Evolutionary conservation across 2,113 vertebrate genomes (phyloP).

Genomic region (Aphelocoma coerulescens): DNA sequence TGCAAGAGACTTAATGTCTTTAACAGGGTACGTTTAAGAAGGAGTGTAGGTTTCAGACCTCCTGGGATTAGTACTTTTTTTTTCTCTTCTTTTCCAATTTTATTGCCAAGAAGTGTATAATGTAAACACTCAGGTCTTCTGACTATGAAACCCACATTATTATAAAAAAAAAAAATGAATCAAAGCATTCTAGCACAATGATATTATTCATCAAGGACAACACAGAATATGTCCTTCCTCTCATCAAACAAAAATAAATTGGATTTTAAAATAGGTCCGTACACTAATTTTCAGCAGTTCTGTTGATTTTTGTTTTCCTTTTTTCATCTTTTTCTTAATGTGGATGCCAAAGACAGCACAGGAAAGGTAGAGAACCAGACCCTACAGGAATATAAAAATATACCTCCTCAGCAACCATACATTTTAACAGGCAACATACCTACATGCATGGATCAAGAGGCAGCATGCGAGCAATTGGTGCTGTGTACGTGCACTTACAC

Average conservation of each 20-base stretch:
- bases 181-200: slow-evolving; percentile 8
- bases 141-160: slow-evolving; percentile 3
- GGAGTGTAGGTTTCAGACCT: slow-evolving; percentile 66
- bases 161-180: background rate
- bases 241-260: slow-evolving; percentile 3
- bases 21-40: slow-evolving; percentile 63
- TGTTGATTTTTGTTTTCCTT: background rate
- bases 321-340: slow-evolving; percentile 24
- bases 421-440: background rate
- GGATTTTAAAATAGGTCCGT: slow-evolving; percentile 7
- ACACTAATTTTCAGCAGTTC: background rate
- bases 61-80: slow-evolving; percentile 56
- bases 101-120: slow-evolving; percentile 59
- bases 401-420: background rate
- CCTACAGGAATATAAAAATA: slow-evolving; percentile 26
- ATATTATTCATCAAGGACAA: slow-evolving; percentile 41
- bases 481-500: background rate
- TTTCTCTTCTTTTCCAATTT: slow-evolving; percentile 56
- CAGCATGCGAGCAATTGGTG: background rate
- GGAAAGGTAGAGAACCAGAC: slow-evolving; percentile 23
- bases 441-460: background rate
- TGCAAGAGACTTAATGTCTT: slow-evolving; percentile 75
- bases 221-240: background rate
- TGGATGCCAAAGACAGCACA: slow-evolving; percentile 42
- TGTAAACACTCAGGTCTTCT: slow-evolving; percentile 41